A percentile compares a stretch with the other conserved stretches of the same genome.
phyloP scores from a whole-genome alignment of 2,113 vertebrate species.

The Zosterops japonicus region DNA sequence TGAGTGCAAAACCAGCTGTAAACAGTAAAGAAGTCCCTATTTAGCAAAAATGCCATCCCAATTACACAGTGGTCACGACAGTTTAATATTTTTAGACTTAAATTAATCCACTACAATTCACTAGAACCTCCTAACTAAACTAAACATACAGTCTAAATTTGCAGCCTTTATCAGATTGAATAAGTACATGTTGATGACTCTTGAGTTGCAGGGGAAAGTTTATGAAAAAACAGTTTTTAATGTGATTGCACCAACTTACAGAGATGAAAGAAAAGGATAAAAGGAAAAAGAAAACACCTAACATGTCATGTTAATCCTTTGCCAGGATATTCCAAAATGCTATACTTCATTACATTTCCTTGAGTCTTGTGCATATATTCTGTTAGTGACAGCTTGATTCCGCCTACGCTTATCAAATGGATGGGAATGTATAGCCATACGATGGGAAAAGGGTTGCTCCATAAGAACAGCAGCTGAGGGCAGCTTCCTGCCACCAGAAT shows the following conservation, averaged over 20 bases:
- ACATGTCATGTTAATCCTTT: background rate
- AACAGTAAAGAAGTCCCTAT: slow-evolving; percentile 15
- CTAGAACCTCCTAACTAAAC: background rate
- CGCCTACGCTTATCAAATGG: background rate
- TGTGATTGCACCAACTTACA: background rate
- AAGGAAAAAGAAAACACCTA: slow-evolving; percentile 7
- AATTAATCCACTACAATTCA: background rate
- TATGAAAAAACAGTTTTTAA: background rate
- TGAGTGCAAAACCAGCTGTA: background rate
- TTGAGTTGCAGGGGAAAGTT: background rate
- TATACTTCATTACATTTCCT: background rate
- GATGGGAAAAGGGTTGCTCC: background rate
- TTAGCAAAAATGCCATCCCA: background rate
- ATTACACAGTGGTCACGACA: background rate
- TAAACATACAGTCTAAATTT: background rate
- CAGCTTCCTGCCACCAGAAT: background rate
- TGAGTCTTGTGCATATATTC: slow-evolving; percentile 11
- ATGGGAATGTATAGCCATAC: background rate
- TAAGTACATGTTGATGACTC: background rate
- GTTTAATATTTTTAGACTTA: slow-evolving; percentile 15
- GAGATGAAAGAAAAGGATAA: slow-evolving; percentile 30
- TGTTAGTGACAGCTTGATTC: slow-evolving; percentile 28
- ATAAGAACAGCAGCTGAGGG: background rate
- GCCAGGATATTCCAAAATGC: background rate
- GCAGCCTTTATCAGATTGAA: background rate